phyloP scores from a whole-genome alignment of 2,797 vertebrate genomes.

The Acridotheres tristis region DNA sequence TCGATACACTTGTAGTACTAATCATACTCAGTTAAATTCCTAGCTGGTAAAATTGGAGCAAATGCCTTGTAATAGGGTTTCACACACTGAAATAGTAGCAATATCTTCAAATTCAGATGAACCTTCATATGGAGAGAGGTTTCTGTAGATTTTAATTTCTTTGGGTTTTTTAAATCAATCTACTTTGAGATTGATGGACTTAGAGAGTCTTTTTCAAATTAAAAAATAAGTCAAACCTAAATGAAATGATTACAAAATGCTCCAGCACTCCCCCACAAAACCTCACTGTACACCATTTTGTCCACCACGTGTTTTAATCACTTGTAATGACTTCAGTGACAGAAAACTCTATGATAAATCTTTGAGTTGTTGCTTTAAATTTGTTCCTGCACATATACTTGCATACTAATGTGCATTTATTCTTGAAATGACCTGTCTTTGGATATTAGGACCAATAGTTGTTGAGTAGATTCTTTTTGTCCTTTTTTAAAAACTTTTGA shows the following conservation, averaged over 20 bases:
- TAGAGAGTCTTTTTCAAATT: not conserved
- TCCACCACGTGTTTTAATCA: not conserved
- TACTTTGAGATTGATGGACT: not conserved
- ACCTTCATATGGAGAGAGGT: not conserved
- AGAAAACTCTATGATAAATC: not conserved
- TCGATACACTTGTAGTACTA: not conserved
- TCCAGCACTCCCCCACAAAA: not conserved
- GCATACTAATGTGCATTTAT: not conserved
- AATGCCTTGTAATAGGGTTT: not conserved
- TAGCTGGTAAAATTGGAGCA: not conserved
- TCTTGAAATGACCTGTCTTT: not conserved
- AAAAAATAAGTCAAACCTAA: not conserved
- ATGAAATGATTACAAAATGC: not conserved
- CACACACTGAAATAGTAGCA: not conserved
- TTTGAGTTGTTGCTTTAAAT: not conserved
- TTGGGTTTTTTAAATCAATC: not conserved
- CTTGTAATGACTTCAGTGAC: not conserved
- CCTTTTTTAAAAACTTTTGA: not conserved
- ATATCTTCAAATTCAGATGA: not conserved
- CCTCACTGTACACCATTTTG: not conserved
- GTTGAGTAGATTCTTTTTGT: not conserved
- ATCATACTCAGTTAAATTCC: accelerated
- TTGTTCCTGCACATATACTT: not conserved
- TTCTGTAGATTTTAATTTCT: not conserved
- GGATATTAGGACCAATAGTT: not conserved